Base-by-base conservation (phyloP, 1,140 invertebrate species). In the Phymorhynchus buccinoides region DNA sequence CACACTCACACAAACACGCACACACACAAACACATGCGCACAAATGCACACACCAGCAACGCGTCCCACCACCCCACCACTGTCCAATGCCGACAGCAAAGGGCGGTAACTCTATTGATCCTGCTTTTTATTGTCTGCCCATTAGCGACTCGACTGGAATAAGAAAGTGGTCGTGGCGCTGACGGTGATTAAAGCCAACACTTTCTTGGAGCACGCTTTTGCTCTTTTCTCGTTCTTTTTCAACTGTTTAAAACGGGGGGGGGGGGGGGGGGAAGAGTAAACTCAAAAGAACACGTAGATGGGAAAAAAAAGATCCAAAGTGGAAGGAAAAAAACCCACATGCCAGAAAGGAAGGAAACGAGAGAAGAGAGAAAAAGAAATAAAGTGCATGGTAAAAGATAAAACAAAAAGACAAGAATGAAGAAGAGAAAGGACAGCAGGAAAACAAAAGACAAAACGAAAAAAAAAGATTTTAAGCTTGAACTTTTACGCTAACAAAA, bases 71-170 rank as follows among this genome's bases (percentile, higher is more conserved):
- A 6, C 44, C 44, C 44, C 44, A 48, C 44, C 44, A 6, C 44
- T 18, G 44, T 18, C 18, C 44, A 48, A 6, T 18, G 18, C 56
- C 56, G 4, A 44, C 66, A 42, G 81, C 81, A 68, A n/a, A 83
- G 56, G 66, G 66, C 27, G 1, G 62, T 44, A 83, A 44, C 81
- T 83, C 73, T 37, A 75, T 75, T 75, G 73, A 75, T 75, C 73
- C 37, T 3, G 37, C 37, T 75, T 75, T 75, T 75, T 75, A 75
- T 75, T 75, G 73, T 75, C 73, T 75, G 73, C 73, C 73, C 73
- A 75, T 75, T 75, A 75, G 73, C 73, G 41, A 75, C 35, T 75
- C 42, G 73, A 75, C 73, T 22, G 27, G 73, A 41, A 75, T 75
- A 75, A 39, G 35, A 75, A 75, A 39, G 37, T 37, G 73, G 73